Base-by-base conservation (phyloP, 1,140 invertebrate species). In the Campoletis sonorensis region DNA sequence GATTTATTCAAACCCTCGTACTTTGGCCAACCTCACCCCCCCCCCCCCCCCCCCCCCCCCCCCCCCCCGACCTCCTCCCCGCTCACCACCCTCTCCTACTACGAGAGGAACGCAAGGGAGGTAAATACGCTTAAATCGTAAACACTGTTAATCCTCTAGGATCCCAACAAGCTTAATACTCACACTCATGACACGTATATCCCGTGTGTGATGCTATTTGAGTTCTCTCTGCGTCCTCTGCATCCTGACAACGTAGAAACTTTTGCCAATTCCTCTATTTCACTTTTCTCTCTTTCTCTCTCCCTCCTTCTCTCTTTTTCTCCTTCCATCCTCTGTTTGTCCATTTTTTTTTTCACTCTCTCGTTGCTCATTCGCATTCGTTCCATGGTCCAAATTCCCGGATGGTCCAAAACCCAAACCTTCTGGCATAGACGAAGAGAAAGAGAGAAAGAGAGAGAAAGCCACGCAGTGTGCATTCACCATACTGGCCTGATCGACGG, bases 81-180 rank as follows among this genome's bases (percentile, higher is more conserved):
- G n/a, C n/a, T n/a, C n/a, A 30, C 61, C 26, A 4, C 10, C 61
- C 23, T 15, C 27, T 23, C 51, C 45, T 21, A 10, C 72, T 16
- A 13, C 8, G 40, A 45, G 40, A 54, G 13, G 13, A 76, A 23
- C 82, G 71, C 71, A 45, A 27, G 58, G 54, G 81, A n/a, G 82
- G 85, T 85, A 87, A 87, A 89, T 88, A 86, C 86, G 87, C 88
- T 89, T 89, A 89, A 87, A 89, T 87, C 87, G 87, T 88, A 88
- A 88, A 89, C 88, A 88, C 85, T 80, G 82, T 85, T 89, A 88
- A 89, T 89, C 86, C 87, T 77, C 76, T 84, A 84, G 81, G 86
- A 87, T 87, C 86, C 83, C 86, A 81, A 80, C 83, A 61, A 84
- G 86, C 85, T 85, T 85, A 85, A 82, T 82, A 67, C 83, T 80